Base-by-base conservation (phyloP, 2,888 invertebrate genomes). In the Chamaedrilus cognettii region DNA sequence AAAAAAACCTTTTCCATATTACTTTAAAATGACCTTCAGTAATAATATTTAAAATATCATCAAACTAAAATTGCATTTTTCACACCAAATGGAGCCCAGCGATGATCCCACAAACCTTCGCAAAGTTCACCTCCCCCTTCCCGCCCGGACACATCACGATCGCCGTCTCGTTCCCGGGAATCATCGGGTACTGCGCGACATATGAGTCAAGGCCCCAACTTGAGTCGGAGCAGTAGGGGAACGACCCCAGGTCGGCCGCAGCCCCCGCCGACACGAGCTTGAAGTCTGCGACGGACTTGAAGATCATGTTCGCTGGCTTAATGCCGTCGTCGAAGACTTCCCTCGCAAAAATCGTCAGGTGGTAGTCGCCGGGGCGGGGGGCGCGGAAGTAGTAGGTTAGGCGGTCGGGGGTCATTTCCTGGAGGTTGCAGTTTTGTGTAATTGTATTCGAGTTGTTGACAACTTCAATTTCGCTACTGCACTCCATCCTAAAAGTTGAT, bases 201-300 rank as follows among this genome's bases (percentile, higher is more conserved):
- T 62, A 62, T n/a, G 51, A 74, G 7, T 80, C 81, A 2, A 82
- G 80, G 7, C 82, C 83, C 83, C 83, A 83, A 76, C 80, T 81
- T 65, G 80, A 79, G 75, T 83, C 82, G 0, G 82, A 81, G 66
- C 81, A 81, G 65, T 77, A 73, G 0, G 82, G 83, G 55, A 81
- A 75, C 1, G 81, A 79, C 1, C 68, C 72, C 2, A 80, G 75
- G 65, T 81, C 80, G 1, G 64, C 58, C 0, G 81, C 75, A 3
- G 77, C 70, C 11, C 75, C 68, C 63, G 82, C 82, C 34, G 79
- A 79, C 49, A 80, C 71, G 23, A 83, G 77, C 76, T 82, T 82
- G 73, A 81, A 83, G 72, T 83, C 83, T 32, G 81, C 81, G 2
- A 82, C 68, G 11, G 82, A 82, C 30, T 80, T 80, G 70, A 79